phyloP scores from a whole-genome alignment of 2,888 invertebrate species.

The Tenthredo notha region DNA sequence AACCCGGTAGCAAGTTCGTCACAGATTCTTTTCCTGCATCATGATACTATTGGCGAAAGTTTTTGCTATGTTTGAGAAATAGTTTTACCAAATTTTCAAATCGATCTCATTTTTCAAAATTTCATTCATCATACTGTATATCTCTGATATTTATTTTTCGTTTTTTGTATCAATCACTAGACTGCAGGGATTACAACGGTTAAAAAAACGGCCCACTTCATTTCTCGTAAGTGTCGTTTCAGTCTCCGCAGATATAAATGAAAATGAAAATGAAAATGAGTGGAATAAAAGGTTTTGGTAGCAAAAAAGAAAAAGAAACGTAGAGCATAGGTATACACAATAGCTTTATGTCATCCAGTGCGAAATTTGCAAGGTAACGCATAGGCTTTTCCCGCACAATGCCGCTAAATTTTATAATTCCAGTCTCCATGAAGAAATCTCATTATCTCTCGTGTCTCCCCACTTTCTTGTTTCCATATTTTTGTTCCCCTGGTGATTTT shows the following conservation, averaged over 20 bases:
- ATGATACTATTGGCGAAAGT: neutral
- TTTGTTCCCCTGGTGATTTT: slow-evolving; percentile 43
- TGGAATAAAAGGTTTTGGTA: slow-evolving; percentile 9
- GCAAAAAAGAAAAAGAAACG: neutral
- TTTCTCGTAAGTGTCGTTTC: neutral
- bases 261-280: neutral
- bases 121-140: neutral
- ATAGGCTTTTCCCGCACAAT: neutral
- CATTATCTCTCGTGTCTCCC: slow-evolving; percentile 36
- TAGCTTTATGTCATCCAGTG: neutral
- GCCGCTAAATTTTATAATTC: slow-evolving; percentile 27
- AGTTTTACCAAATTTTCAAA: neutral
- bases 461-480: slow-evolving; percentile 41
- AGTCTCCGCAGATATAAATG: neutral
- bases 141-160: neutral
- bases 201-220: neutral
- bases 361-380: neutral
- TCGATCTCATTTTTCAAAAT: neutral
- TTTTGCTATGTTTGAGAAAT: neutral
- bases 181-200: neutral
- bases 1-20: neutral
- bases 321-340: neutral
- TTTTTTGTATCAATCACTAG: neutral
- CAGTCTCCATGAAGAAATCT: slow-evolving; percentile 36
- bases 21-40: neutral